These are phyloP conservation scores for Myripristis murdjan DNA, from an alignment of 2,797 vertebrate genomes.

Conservation along the genomic window DNA sequence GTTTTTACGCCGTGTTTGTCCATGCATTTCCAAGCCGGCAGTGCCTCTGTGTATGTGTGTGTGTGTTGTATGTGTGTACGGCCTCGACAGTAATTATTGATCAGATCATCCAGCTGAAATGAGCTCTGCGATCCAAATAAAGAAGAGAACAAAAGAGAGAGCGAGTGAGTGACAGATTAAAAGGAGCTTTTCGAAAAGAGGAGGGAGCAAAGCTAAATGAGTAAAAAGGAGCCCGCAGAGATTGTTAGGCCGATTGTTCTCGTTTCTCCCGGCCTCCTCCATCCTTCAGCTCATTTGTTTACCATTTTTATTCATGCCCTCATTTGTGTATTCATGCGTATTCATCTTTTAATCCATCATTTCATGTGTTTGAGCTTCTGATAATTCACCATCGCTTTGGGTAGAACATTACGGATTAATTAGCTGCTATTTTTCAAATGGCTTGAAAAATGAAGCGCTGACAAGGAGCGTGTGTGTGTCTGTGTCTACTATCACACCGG, in stretches of 20 bases:
- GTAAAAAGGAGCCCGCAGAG: slow-evolving; percentile 72
- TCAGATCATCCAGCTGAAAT: slow-evolving; percentile 75
- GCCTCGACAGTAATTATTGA: slow-evolving; percentile 73
- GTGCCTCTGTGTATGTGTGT: slow-evolving; percentile 5
- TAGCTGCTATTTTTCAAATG: slow-evolving; percentile 61
- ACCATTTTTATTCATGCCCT: slow-evolving; percentile 69
- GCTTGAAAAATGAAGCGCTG: slow-evolving; percentile 54
- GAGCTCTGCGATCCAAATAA: slow-evolving; percentile 73
- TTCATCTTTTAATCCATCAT: slow-evolving; percentile 79
- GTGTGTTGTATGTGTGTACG: slow-evolving; percentile 24
- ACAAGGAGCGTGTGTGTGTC: slow-evolving; percentile 18
- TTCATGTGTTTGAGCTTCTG: slow-evolving; percentile 57
- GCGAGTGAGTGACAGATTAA: slow-evolving; percentile 71
- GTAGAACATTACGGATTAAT: slow-evolving; percentile 71
- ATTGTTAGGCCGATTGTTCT: slow-evolving; percentile 67
- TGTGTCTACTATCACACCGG: slow-evolving; percentile 7
- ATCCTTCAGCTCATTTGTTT: slow-evolving; percentile 66
- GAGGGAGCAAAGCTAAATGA: slow-evolving; percentile 62
- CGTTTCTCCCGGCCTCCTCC: slow-evolving; percentile 38
- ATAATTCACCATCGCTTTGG: slow-evolving; percentile 59
- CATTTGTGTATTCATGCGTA: slow-evolving; percentile 69
- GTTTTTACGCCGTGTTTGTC: slow-evolving; percentile 14
- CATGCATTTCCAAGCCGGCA: slow-evolving; percentile 32
- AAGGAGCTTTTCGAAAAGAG: slow-evolving; percentile 64
- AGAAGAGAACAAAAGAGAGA: slow-evolving; percentile 70